Percentiles rank a stretch among this genome's conserved stretches.
Conservation (phyloP, 2,797 vertebrate species). For the Atherinosoma microstoma region DNA sequence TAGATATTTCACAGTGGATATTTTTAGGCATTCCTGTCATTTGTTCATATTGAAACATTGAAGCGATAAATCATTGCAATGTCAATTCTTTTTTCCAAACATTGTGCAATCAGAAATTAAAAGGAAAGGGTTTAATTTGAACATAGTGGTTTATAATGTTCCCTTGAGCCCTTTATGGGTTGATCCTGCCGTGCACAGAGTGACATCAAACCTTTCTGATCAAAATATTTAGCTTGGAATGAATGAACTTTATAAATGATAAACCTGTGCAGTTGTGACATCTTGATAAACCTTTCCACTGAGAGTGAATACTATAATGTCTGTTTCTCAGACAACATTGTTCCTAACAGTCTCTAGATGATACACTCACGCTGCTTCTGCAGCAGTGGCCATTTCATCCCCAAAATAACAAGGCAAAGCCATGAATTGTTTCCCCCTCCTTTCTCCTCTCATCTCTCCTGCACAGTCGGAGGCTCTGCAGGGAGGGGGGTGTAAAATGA, state of each 20-base stretch:
- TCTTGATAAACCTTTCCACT: not conserved
- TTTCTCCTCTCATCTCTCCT: slow-evolving; percentile 4
- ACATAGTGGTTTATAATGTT: not conserved
- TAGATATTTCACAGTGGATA: not conserved
- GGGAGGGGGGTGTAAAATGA: slow-evolving; percentile 43
- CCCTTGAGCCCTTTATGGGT: not conserved
- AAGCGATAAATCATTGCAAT: too few relatives aligned
- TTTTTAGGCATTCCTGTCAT: not conserved
- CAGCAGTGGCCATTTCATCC: not conserved
- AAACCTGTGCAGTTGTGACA: too few relatives aligned
- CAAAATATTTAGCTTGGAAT: not conserved
- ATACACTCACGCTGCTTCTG: slow-evolving; percentile 18
- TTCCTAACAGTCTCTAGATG: slow-evolving; percentile 16
- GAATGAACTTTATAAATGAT: not conserved
- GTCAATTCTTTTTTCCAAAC: too few relatives aligned
- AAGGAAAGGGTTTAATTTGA: not conserved
- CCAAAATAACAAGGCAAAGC: slow-evolving; percentile 19
- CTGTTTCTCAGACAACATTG: slow-evolving; percentile 23
- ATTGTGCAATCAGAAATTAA: too few relatives aligned
- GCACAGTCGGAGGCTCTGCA: slow-evolving; percentile 23
- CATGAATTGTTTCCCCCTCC: slow-evolving; percentile 21
- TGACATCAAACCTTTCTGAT: not conserved
- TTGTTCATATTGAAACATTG: not conserved
- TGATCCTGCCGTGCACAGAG: not conserved
- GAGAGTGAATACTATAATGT: not conserved